These are phyloP conservation scores for Hormaphis cornu DNA, from an alignment of 1,140 invertebrate genomes.

Conservation along the genomic window DNA sequence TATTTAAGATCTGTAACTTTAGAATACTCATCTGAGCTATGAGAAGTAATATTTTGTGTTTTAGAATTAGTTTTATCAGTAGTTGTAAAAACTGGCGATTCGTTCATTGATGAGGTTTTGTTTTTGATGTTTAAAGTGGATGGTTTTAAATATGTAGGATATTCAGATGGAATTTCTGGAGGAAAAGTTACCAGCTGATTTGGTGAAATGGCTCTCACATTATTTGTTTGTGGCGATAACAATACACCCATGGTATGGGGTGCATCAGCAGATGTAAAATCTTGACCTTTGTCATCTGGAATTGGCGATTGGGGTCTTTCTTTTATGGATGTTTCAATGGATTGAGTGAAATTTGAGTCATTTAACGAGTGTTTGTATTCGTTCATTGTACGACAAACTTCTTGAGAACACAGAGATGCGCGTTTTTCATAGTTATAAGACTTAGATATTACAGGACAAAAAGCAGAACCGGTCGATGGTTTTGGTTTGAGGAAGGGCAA, in stretches of 20 bases:
- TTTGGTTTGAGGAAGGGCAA: conserved; percentile 23
- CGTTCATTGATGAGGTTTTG: background rate
- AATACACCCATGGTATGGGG: background rate
- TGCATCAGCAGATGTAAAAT: background rate
- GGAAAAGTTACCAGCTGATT: conserved; percentile 36
- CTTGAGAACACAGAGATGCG: conserved; percentile 1
- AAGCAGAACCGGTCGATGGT: conserved; percentile 18
- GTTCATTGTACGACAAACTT: background rate
- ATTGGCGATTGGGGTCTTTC: conserved; percentile 41
- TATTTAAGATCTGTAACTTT: background rate
- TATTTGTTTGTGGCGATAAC: background rate
- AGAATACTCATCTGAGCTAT: background rate
- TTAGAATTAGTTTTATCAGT: background rate
- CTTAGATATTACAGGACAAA: conserved; percentile 10
- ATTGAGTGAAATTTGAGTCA: background rate
- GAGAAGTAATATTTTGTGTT: background rate
- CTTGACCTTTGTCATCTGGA: background rate
- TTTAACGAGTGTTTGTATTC: background rate
- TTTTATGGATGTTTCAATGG: conserved; percentile 3
- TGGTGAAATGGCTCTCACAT: conserved; percentile 30
- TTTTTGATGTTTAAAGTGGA: background rate
- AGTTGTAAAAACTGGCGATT: background rate
- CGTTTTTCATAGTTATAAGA: background rate
- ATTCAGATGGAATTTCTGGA: conserved; percentile 34
- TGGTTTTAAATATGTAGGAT: background rate